Evolutionary conservation across 2,888 invertebrate genomes (phyloP), one percentile per base, ranked within the genome.

Genomic region (Thumatha senex): DNA sequence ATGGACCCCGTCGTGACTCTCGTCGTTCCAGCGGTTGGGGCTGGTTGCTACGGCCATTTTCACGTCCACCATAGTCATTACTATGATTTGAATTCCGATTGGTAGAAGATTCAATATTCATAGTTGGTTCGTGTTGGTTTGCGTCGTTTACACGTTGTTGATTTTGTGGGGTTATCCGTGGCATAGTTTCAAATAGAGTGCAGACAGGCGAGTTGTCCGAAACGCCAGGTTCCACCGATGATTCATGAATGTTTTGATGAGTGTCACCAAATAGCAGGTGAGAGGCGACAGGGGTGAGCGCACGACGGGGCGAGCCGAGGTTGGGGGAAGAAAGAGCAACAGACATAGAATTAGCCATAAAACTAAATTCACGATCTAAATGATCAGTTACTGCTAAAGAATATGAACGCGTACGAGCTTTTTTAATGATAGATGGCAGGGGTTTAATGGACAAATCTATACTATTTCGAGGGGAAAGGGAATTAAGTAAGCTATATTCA

Each of bases 61-160:
- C 94, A 33, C 93, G 89, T 14, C 89, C 86, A 59, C 93, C 92
- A 61, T 94, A 94, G 66, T 94, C 94, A 79, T 94, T 94, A 77
- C 93, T 93, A 76, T 84, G 75, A 82, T 81, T 82, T 63, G 83
- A 86, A 73, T 72, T 81, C 75, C 77, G 83, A 64, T 70, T 64
- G 36, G 61, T 40, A 52, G 78, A 58, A 70, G 78, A 76, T 51
- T 74, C 78, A 51, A 54, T 70, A 52, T 67, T 63, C 65, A 64
- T 64, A 41, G 61, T 33, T 24, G 62, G 58, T 67, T 59, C 67
- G n/a, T n/a, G n/a, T n/a, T n/a, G n/a, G n/a, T n/a, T n/a, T n/a
- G n/a, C n/a, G n/a, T n/a, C n/a, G n/a, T n/a, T n/a, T n/a, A n/a
- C n/a, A 80, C 81, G 54, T 56, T 58, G 48, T 46, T 34, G 46